Percentiles rank a stretch among this genome's conserved stretches.
phyloP scores from a whole-genome alignment of 2,113 vertebrate species.

The Pseudopodoces humilis region DNA sequence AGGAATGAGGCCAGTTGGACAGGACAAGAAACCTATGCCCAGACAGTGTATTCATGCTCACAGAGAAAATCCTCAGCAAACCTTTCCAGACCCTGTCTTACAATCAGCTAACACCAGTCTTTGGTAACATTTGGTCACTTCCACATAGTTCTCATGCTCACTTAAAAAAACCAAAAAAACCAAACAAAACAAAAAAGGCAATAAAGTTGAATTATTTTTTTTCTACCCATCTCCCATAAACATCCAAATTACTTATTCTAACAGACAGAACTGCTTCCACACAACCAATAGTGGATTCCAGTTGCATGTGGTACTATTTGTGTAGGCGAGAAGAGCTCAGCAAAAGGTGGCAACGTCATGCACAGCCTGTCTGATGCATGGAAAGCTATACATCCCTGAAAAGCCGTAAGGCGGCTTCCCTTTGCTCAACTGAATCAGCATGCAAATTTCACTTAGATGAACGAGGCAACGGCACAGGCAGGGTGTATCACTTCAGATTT shows the following conservation, averaged over 20 bases:
- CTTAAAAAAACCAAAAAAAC: neutral
- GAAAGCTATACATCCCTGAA: neutral
- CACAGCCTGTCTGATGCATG: neutral
- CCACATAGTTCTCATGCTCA: neutral
- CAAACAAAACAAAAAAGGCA: neutral
- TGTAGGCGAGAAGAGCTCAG: neutral
- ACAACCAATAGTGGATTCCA: neutral
- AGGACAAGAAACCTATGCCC: neutral
- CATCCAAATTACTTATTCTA: neutral
- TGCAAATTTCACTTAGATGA: neutral
- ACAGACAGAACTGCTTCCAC: neutral
- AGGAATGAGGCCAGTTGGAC: neutral
- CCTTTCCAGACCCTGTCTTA: neutral
- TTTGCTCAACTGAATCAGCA: neutral
- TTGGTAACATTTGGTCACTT: neutral
- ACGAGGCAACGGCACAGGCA: neutral
- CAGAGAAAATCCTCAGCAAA: neutral
- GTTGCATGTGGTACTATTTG: neutral
- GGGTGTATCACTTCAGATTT: neutral
- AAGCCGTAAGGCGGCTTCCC: neutral
- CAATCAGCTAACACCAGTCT: neutral
- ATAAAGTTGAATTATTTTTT: neutral
- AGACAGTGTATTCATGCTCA: neutral
- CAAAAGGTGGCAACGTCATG: neutral
- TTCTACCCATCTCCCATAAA: neutral